Base-by-base conservation (phyloP, 2,888 invertebrate species). In the Rhopalosiphum nymphaeae region DNA sequence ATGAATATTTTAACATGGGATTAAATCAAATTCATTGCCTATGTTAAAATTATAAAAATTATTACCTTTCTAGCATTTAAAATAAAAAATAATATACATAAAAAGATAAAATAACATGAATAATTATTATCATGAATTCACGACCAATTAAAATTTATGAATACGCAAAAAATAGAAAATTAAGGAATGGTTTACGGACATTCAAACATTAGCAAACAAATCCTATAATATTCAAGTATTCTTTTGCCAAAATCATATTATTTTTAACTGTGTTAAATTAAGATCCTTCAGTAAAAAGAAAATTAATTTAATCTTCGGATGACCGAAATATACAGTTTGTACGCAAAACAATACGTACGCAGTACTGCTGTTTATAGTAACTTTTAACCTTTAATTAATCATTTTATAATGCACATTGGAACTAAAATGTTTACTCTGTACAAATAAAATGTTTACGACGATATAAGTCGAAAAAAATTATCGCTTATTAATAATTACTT, bases 181-280 rank as follows among this genome's bases (percentile, higher is more conserved):
- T 44, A 91, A 25, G 13, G n/a, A 86, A 25, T 78, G 21, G 9
- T 1, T 78, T 78, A 78, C 7, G 21, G 7, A 78, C 36, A 78
- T 61, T 86, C n/a, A 7, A 57, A 57, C 11, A 1, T 25, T 21
- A 85, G 42, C 85, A 42, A 53, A 44, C n/a, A 29, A 85, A 85
- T 29, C 44, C 26, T 85, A 91, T 44, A 10, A 25, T 4, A 86
- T 86, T 86, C 16, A 3, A 86, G 26, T 7, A 86, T 86, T 57
- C 7, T 86, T 91, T 57, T 13, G 86, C 7, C 36, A 46, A 91
- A 91, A 46, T 44, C 36, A 16, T 86, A 56, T 36, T 84, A 86
- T 91, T 91, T 91, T 91, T 86, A 91, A 86, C 91, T 91, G 13
- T n/a, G n/a, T 57, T 86, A 86, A 86, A 91, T 91, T 57, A 86